Evolutionary conservation across 2,797 vertebrate genomes (phyloP).

Genomic region (Leptoclinus maculatus): DNA sequence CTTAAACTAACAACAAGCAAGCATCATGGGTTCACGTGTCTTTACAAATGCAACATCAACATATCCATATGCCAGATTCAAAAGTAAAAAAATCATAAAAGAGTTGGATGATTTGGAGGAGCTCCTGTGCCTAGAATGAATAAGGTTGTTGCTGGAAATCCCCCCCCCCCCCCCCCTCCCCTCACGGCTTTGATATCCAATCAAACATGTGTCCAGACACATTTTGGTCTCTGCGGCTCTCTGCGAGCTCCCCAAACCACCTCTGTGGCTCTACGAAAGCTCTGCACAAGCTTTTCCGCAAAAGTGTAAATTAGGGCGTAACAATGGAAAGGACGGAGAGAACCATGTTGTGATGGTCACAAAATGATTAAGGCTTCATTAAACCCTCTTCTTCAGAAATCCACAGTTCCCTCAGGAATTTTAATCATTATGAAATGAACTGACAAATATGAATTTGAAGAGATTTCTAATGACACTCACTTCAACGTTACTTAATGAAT

Average conservation of each 20-base stretch:
- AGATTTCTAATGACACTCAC: constrained; percentile 24
- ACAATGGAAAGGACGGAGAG: constrained; percentile 8
- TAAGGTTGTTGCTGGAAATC: neutral
- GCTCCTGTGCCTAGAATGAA: neutral
- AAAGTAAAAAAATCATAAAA: neutral
- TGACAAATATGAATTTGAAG: constrained; percentile 28
- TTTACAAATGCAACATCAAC: constrained; percentile 8
- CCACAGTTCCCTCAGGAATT: neutral
- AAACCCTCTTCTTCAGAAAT: constrained; percentile 11
- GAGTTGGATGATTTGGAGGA: neutral
- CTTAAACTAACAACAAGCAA: constrained; percentile 38
- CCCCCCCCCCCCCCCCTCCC: too few species aligned
- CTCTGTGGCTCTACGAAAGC: neutral
- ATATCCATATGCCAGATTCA: neutral
- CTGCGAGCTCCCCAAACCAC: neutral
- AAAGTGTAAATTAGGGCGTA: neutral
- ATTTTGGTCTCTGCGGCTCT: neutral
- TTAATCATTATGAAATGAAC: constrained; percentile 15
- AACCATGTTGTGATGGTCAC: constrained; percentile 9
- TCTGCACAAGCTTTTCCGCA: neutral
- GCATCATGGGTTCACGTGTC: neutral
- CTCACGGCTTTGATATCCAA: neutral
- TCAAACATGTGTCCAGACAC: neutral
- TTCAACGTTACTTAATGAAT: constrained; percentile 21
- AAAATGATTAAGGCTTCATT: constrained; percentile 23